phyloP scores from a whole-genome alignment of 2,797 vertebrate genomes.

The Melanotaenia boesemani region DNA sequence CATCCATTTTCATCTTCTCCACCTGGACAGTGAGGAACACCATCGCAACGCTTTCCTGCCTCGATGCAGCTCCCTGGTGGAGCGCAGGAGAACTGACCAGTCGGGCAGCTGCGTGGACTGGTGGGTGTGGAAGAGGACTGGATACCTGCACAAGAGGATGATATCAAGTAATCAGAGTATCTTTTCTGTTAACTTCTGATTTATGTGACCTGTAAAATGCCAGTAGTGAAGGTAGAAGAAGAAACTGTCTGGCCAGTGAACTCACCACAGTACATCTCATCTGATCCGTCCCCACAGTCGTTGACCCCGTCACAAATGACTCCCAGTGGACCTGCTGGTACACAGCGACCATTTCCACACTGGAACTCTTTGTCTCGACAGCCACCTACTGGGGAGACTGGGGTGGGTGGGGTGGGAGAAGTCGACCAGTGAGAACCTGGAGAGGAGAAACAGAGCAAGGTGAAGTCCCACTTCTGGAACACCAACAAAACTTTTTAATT shows the following conservation, averaged over 20 bases:
- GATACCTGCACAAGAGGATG: slow-evolving; percentile 59
- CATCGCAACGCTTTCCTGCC: slow-evolving; percentile 78
- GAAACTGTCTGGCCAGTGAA: neutral
- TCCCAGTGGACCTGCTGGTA: slow-evolving; percentile 75
- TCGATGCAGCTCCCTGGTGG: slow-evolving; percentile 82
- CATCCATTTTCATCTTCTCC: slow-evolving; percentile 86
- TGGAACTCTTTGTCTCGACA: slow-evolving; percentile 78
- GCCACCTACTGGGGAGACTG: slow-evolving; percentile 16
- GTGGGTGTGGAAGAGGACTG: slow-evolving; percentile 61
- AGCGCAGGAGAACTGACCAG: slow-evolving; percentile 84
- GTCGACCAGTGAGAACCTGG: slow-evolving; percentile 61
- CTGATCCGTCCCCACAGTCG: slow-evolving; percentile 83
- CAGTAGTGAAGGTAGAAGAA: neutral
- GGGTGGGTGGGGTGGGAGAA: slow-evolving; percentile 44
- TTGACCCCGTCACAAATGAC: slow-evolving; percentile 79
- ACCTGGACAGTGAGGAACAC: slow-evolving; percentile 81
- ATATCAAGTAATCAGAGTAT: neutral
- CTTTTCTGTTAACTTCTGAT: neutral
- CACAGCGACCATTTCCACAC: slow-evolving; percentile 84
- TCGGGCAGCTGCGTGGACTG: slow-evolving; percentile 73
- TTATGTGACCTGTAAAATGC: neutral
- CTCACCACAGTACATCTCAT: slow-evolving; percentile 81
- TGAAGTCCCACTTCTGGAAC: neutral
- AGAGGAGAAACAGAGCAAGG: neutral
- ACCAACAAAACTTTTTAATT: neutral